phyloP scores from a whole-genome alignment of 2,113 vertebrate species.

The Burhinus oedicnemus region DNA sequence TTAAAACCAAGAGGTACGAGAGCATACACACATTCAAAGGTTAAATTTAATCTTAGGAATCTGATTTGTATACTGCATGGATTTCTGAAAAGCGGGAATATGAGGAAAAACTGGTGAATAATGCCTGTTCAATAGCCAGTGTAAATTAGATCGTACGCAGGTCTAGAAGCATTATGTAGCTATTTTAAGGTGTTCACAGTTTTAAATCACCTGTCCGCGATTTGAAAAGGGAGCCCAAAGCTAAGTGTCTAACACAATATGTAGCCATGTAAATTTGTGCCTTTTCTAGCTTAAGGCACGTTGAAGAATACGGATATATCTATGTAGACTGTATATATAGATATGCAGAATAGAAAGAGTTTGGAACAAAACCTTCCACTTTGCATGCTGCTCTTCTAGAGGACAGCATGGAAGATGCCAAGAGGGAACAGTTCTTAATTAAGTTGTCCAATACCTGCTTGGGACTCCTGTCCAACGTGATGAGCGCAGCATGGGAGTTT shows the following conservation, averaged over 20 bases:
- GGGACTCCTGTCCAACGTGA: rapidly evolving
- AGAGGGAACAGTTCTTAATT: not conserved
- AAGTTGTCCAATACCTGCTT: not conserved
- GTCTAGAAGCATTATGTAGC: not conserved
- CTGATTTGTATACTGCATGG: not conserved
- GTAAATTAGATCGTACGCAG: not conserved
- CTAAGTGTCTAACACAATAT: not conserved
- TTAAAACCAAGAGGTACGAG: not conserved
- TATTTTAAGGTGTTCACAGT: not conserved
- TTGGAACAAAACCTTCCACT: not conserved
- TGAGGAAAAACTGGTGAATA: not conserved
- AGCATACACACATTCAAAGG: not conserved
- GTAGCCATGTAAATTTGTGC: not conserved
- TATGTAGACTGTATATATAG: not conserved
- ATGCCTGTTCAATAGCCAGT: not conserved
- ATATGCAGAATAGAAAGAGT: not conserved
- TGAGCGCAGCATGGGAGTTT: rapidly evolving
- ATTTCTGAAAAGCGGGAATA: not conserved
- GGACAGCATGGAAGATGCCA: not conserved
- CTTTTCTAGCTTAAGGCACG: not conserved
- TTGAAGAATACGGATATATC: not conserved
- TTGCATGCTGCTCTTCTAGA: not conserved
- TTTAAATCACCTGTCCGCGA: not conserved
- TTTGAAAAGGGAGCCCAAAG: not conserved
- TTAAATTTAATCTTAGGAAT: not conserved